A percentile compares a stretch with the other conserved stretches of the same genome.
Conservation (phyloP, 1,140 invertebrate species). For the Listronotus bonariensis region DNA sequence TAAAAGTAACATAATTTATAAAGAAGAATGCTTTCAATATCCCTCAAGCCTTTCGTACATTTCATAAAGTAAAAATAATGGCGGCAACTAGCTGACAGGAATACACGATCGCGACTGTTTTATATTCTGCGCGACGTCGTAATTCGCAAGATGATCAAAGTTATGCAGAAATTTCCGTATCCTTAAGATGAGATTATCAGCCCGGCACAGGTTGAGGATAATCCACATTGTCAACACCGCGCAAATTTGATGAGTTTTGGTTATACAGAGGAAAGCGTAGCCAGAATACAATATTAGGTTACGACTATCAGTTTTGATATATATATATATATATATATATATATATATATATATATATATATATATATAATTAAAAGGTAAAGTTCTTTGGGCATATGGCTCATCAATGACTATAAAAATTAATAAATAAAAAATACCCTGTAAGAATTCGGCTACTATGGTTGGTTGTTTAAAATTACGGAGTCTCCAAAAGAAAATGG, state of each 20-base stretch:
- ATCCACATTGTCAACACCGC: conserved; percentile 56
- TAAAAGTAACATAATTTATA: conserved; percentile 33
- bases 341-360: too few species aligned
- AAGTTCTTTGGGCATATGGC: too few species aligned
- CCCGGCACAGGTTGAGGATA: conserved; percentile 51
- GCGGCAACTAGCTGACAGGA: conserved; percentile 27
- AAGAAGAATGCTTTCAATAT: conserved; percentile 39
- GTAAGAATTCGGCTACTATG: too few species aligned
- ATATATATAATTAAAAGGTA: too few species aligned
- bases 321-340: too few species aligned
- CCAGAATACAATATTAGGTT: conserved; percentile 49
- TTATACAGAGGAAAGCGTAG: conserved; percentile 47
- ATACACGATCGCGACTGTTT: conserved; percentile 42
- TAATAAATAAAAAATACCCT: too few species aligned
- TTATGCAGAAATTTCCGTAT: conserved; percentile 53
- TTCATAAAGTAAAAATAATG: conserved; percentile 44
- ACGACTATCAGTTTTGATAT: too few species aligned
- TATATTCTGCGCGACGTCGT: conserved; percentile 53
- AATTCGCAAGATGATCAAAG: conserved; percentile 57
- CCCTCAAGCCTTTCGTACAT: conserved; percentile 35
- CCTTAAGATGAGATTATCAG: conserved; percentile 56
- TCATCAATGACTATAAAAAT: too few species aligned
- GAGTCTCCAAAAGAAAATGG: too few species aligned
- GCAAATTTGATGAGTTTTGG: conserved; percentile 57
- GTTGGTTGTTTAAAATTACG: too few species aligned